Base-by-base conservation (phyloP, 2,113 vertebrate species). In the Plecturocebus donacophilus region DNA sequence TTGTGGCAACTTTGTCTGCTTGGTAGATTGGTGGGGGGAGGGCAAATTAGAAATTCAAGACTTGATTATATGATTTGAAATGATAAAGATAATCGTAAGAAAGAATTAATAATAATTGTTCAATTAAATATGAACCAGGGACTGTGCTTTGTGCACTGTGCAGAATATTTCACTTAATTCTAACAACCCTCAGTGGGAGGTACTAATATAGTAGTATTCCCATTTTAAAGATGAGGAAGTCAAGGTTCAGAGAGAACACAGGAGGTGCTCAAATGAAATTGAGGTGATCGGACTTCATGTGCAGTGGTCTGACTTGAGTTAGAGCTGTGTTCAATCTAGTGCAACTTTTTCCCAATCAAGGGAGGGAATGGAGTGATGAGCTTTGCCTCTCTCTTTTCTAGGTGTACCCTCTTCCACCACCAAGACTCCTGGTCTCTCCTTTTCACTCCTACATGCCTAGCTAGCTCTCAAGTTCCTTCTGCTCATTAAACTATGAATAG, bases 111-210 rank as follows among this genome's bases (percentile, higher is more conserved):
- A 61, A 58, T 79, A 30, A 32, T 25, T 0, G 19, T 38, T 58
- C n/a, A 52, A 40, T 30, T 56, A 58, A 12, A 40, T 58, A 49
- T 13, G 19, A 68, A 27, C n/a, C n/a, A 35, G 42, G 56, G 5
- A n/a, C 19, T 80, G 16, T 40, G 25, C n/a, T 52, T 19, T 32
- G 20, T 1, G 2, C 14, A 76, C 70, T 68, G 21, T 3, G 17
- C 30, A 49, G 49, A 95, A 11, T 38, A 77, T 66, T 95, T 92
- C 38, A 56, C 42, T 73, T 38, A 38, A 84, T 96, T 76, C 42
- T 87, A 49, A 56, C n/a, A 87, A 81, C 19, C 38, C 42, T 58
- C 42, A 14, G 66, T 42, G 66, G 54, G n/a, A 30, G 35, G 5
- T 32, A 32, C 21, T 66, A 11, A 5, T n/a, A 79, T 5, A 52